Evolutionary conservation across 2,888 invertebrate species (phyloP).

Genomic region (Glyphotaelius pellucidus): DNA sequence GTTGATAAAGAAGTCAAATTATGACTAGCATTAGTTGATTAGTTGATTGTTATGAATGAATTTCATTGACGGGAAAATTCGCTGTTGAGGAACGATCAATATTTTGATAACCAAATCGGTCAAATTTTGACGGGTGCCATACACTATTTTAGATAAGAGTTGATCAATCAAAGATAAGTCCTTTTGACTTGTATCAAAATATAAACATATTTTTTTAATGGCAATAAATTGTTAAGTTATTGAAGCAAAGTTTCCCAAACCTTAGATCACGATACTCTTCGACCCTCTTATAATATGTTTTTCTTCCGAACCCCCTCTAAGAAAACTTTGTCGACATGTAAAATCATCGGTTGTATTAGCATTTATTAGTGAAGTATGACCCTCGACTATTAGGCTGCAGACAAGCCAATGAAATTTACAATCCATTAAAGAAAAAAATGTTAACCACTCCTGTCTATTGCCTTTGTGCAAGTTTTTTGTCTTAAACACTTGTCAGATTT

Average conservation of each 20-base stretch:
- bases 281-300: background rate
- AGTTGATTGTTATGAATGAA: background rate
- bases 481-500: too few relatives aligned
- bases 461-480: too few relatives aligned
- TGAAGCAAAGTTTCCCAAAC: background rate
- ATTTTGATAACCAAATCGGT: background rate
- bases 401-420: too few relatives aligned
- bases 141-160: background rate
- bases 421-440: too few relatives aligned
- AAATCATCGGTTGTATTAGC: too few relatives aligned
- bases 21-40: background rate
- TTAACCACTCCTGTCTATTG: too few relatives aligned
- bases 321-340: background rate
- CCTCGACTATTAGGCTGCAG: background rate
- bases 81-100: background rate
- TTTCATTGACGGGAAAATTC: background rate
- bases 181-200: background rate
- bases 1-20: background rate
- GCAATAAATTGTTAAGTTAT: too few relatives aligned
- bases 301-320: background rate
- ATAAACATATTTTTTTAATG: background rate
- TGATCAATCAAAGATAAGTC: background rate
- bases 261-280: background rate
- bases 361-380: too few relatives aligned
- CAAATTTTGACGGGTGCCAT: background rate